Percentiles rank a stretch among this genome's conserved stretches.
Evolutionary conservation across 2,888 invertebrate species (phyloP).

Genomic region (Agrotis puta): DNA sequence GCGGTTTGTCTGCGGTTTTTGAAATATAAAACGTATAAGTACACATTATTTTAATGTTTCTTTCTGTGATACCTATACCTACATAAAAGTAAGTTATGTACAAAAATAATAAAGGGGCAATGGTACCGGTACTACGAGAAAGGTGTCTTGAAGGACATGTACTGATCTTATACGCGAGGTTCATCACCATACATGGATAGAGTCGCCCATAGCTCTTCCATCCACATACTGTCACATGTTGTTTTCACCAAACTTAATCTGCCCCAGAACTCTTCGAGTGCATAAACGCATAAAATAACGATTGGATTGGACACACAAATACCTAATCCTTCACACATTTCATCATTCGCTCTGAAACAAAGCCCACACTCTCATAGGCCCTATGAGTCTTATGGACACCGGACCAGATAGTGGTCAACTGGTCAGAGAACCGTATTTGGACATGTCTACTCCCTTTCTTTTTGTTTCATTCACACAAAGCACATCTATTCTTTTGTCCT

Average conservation of each 20-base stretch:
- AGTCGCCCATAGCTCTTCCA: too few relatives aligned
- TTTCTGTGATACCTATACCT: neutral
- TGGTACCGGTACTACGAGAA: too few relatives aligned
- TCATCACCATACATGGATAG: too few relatives aligned
- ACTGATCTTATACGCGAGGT: too few relatives aligned
- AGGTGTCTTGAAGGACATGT: too few relatives aligned
- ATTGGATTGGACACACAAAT: neutral
- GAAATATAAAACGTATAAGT: too few relatives aligned
- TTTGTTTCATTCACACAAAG: neutral
- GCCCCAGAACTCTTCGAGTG: too few relatives aligned
- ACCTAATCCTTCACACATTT: neutral
- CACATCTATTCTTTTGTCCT: neutral
- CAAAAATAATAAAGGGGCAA: too few relatives aligned
- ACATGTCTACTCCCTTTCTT: neutral
- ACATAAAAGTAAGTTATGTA: neutral
- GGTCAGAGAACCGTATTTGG: neutral
- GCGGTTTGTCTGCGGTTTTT: slow-evolving; percentile 23
- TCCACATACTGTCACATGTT: too few relatives aligned
- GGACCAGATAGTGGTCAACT: neutral
- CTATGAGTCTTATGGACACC: neutral
- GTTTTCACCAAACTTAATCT: too few relatives aligned
- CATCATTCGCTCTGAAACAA: neutral
- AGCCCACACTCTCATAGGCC: neutral
- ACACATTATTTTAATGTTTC: neutral
- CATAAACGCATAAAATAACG: neutral